Conservation (phyloP, 2,888 invertebrate genomes). For the Itoplectis maculator region DNA sequence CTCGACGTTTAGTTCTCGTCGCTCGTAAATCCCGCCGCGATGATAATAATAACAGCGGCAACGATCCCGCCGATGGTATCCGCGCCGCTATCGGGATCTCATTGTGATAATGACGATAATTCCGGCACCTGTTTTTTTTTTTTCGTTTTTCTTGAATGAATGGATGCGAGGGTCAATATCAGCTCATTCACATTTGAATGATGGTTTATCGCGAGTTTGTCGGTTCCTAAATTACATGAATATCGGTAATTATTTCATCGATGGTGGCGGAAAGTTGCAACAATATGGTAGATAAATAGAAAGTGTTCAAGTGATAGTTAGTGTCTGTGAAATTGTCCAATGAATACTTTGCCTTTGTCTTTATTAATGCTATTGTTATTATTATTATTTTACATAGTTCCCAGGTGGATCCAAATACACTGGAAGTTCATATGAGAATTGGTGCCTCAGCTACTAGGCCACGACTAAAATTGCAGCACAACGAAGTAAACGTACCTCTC, state of each 20-base stretch:
- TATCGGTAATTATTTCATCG: not conserved
- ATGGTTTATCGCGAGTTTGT: conserved; percentile 29
- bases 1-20: conserved; percentile 15
- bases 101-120: conserved; percentile 13
- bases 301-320: too few relatives aligned
- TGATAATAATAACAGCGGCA: conserved; percentile 9
- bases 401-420: too few relatives aligned
- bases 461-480: too few relatives aligned
- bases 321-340: too few relatives aligned
- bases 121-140: not conserved
- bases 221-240: not conserved
- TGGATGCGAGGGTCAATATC: conserved; percentile 12
- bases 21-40: not conserved
- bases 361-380: too few relatives aligned
- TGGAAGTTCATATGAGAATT: too few relatives aligned
- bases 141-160: conserved; percentile 37
- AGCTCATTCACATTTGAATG: conserved; percentile 27
- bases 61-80: not conserved
- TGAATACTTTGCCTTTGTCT: too few relatives aligned
- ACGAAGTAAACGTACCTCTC: too few relatives aligned
- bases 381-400: too few relatives aligned
- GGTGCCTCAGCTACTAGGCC: too few relatives aligned
- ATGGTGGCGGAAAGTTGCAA: too few relatives aligned
- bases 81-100: conserved; percentile 4
- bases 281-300: too few relatives aligned